phyloP scores from a whole-genome alignment of 1,140 invertebrate species.

The Temnothorax longispinosus region DNA sequence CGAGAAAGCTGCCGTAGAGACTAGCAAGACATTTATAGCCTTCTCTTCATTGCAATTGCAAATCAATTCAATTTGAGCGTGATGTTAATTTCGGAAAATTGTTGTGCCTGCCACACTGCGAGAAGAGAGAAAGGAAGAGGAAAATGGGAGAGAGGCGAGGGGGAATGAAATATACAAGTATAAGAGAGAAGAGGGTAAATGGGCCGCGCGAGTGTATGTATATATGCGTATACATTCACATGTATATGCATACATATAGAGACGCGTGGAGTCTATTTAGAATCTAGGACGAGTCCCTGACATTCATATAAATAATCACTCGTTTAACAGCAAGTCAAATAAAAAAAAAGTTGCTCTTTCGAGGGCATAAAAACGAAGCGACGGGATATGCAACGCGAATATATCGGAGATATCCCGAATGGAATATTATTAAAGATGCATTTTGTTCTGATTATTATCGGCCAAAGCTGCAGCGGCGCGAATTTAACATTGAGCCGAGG shows the following conservation, averaged over 20 bases:
- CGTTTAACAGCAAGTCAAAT: background rate
- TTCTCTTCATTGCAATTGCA: background rate
- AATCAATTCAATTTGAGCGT: background rate
- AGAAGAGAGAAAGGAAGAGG: background rate
- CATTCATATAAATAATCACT: constrained; percentile 42
- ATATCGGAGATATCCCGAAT: background rate
- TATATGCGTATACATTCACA: background rate
- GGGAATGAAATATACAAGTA: background rate
- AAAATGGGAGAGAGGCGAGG: background rate
- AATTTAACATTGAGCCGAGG: constrained; percentile 14
- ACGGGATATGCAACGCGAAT: background rate
- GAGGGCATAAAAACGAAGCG: background rate
- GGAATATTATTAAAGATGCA: background rate
- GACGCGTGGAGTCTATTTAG: background rate
- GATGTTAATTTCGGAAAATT: background rate
- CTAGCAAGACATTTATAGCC: too few relatives aligned
- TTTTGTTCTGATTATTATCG: background rate
- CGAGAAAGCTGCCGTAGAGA: background rate
- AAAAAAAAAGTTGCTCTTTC: background rate
- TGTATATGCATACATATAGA: background rate
- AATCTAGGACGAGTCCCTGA: constrained; percentile 22
- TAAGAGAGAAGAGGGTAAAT: constrained; percentile 38
- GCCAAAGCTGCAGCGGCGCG: background rate
- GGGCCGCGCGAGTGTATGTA: background rate
- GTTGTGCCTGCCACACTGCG: background rate